Evolutionary conservation across 2,888 invertebrate species (phyloP).

Genomic region (Smittia aterrima): DNA sequence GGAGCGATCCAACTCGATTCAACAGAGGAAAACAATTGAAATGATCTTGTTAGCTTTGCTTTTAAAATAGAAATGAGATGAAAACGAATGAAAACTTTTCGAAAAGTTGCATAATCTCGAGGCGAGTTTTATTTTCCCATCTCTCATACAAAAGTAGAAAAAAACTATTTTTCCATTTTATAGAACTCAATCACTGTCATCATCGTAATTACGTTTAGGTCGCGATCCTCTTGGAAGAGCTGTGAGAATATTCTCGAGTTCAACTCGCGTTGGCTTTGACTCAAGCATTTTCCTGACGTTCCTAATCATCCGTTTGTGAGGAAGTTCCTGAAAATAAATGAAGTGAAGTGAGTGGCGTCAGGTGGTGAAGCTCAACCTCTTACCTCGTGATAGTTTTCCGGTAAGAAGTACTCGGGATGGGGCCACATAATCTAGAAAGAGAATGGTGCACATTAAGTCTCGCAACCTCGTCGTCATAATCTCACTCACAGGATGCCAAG

Average conservation of each 20-base stretch:
- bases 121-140: too few species aligned
- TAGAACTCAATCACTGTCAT: constrained; percentile 16
- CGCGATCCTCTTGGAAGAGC: constrained; percentile 29
- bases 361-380: background rate
- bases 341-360: background rate
- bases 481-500: constrained; percentile 28
- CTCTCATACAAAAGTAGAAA: too few species aligned
- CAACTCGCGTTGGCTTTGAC: constrained; percentile 15
- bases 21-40: background rate
- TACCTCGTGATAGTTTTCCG: constrained; percentile 31
- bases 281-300: constrained; percentile 28
- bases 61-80: too few species aligned
- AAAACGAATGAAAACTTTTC: too few species aligned
- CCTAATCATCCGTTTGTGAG: constrained; percentile 25
- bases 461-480: background rate
- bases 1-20: background rate
- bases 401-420: constrained; percentile 32
- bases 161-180: too few species aligned
- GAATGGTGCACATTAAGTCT: background rate
- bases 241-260: constrained; percentile 10
- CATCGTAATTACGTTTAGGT: constrained; percentile 34
- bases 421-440: constrained; percentile 33
- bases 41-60: background rate
- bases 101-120: too few species aligned
- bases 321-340: constrained; percentile 27